A percentile compares a stretch with the other conserved stretches of the same genome.
phyloP scores from a whole-genome alignment of 2,888 invertebrate species.

The Metallyticus violacea region DNA sequence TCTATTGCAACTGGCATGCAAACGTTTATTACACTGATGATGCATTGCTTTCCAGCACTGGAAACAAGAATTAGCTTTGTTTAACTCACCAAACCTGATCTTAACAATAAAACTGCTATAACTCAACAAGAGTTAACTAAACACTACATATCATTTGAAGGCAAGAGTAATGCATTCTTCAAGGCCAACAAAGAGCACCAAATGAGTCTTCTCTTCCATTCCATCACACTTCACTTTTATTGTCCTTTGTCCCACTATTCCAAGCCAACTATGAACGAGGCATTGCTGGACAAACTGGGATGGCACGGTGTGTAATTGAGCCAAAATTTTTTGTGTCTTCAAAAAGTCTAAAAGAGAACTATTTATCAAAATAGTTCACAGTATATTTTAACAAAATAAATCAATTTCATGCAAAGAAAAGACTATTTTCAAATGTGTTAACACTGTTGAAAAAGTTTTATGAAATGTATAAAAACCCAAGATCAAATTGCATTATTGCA shows the following conservation, averaged over 20 bases:
- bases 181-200: slow-evolving; percentile 28
- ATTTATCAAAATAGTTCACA: slow-evolving; percentile 6
- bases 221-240: background rate
- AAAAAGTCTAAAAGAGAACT: slow-evolving; percentile 3
- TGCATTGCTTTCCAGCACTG: background rate
- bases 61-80: background rate
- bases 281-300: slow-evolving; percentile 1
- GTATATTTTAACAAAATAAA: slow-evolving; percentile 16
- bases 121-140: background rate
- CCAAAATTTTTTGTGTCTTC: slow-evolving; percentile 4
- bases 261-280: background rate
- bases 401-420: slow-evolving; percentile 11
- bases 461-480: slow-evolving; percentile 3
- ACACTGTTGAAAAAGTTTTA: background rate
- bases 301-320: slow-evolving; percentile 18
- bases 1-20: background rate
- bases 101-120: background rate
- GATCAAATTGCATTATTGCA: background rate
- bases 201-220: background rate
- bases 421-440: background rate
- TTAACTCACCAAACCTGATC: background rate
- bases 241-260: background rate
- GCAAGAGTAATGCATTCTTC: slow-evolving; percentile 13
- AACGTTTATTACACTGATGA: background rate
- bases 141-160: background rate